Evolutionary conservation across 2,888 invertebrate species (phyloP), one percentile per base, ranked within the genome.

Genomic region (Stenichneumon culpator): DNA sequence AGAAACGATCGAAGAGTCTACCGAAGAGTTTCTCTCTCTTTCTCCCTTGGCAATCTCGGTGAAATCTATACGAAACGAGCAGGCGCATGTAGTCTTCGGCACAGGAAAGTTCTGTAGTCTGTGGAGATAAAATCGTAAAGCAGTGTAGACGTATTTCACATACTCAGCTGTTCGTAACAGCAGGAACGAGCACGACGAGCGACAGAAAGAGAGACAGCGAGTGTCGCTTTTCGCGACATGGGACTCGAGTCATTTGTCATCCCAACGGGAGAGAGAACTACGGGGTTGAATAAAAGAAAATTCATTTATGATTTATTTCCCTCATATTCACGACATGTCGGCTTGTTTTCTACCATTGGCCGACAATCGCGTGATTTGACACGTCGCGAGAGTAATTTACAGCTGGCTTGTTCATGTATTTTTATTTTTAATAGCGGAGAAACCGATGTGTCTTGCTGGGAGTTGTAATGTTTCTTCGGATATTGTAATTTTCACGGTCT

Each of bases 171-270:
- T 63, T 63, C 60, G 16, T 22, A 22, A 25, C 25, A 25, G 57
- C 57, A 25, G 25, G 3, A 25, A 25, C 32, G 60, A 25, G 14
- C 11, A 16, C 28, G 32, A 6, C 16, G 32, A 16, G 32, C 25
- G 14, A 11, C 14, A 44, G 44, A 44, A 44, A 44, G 44, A 3
- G 44, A 14, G 44, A 44, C 44, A 44, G 44, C 44, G 44, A 28
- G 67, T 72, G 79, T 82, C 74, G 73, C 82, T 84, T 85, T 85
- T 84, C 77, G 82, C 72, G 81, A 82, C 81, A 86, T 83, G 81
- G 84, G 86, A 85, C 87, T 86, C 81, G 78, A 72, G 88, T 90
- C 90, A 89, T 91, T 90, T 91, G 89, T 91, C 91, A 91, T 84
- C 63, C 36, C 52, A 70, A 68, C 78, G 79, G n/a, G 32, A 57